These are phyloP conservation scores for Tympanuchus pallidicinctus DNA, from an alignment of 2,113 vertebrate species.

Conservation along the genomic window DNA sequence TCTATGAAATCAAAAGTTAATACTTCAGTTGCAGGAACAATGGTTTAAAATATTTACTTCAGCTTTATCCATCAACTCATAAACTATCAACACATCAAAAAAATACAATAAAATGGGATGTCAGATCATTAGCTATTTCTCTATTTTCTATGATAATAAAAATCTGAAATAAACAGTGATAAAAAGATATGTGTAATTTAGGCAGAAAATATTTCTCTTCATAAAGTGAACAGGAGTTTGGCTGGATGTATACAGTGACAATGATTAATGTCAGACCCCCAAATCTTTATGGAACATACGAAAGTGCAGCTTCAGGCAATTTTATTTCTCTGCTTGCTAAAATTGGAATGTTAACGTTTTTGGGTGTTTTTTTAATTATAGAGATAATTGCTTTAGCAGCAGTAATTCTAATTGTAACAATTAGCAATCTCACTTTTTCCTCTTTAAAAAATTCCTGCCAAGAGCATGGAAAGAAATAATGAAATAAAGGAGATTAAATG, in stretches of 20 bases:
- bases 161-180: neutral
- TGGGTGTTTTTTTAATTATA: neutral
- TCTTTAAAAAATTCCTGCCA: neutral
- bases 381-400: conserved; percentile 19
- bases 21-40: neutral
- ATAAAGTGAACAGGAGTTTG: neutral
- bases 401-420: conserved; percentile 22
- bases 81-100: neutral
- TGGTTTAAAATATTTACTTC: neutral
- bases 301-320: neutral
- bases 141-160: neutral
- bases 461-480: neutral
- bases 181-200: neutral
- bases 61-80: neutral
- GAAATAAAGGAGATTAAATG: neutral
- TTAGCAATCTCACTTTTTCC: neutral
- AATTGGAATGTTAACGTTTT: neutral
- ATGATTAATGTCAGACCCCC: neutral
- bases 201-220: neutral
- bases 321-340: neutral
- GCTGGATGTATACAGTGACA: neutral
- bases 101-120: neutral
- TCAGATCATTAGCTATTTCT: neutral
- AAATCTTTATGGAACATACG: neutral
- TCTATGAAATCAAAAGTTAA: neutral